Base-by-base conservation (phyloP, 2,113 vertebrate species). In the Scomber japonicus region DNA sequence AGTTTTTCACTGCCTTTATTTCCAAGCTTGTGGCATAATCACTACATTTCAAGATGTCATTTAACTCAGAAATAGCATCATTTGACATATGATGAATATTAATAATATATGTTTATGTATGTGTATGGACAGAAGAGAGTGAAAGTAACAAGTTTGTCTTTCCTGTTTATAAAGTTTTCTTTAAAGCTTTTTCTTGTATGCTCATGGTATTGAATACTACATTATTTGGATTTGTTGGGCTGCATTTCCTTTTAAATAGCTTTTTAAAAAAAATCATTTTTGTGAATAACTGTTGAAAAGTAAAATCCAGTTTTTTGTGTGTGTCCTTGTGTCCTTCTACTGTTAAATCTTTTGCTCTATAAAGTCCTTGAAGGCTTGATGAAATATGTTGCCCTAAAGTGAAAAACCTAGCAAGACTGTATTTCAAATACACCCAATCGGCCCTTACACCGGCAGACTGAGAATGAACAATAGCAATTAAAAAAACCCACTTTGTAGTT, bases 381-480 rank as follows among this genome's bases (percentile, higher is more conserved):
- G n/a, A 71, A 49, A 40, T 62, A 14, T 48, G 62, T 11, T 35
- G 3, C 16, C 15, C n/a, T 19, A 14, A 60, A 83, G 75, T 64
- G 24, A 54, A 82, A 78, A 73, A 49, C 56, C 40, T 24, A 44
- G 57, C 7, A 55, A 7, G 15, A 55, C 11, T 4, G 59, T 80
- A 80, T 78, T 88, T 83, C 76, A 89, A 61, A 69, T 35, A 62
- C 40, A 45, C 40, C 57, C 53, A 78, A 71, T 77, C 69, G 19
- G 46, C 45, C 46, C 50, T 65, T 17, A 44, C 30, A 72, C 44
- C 24, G 44, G 60, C 63, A 53, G 57, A 31, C 17, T 35, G 55
- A 77, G 5, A 55, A 64, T 61, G 75, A 88, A 89, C 73, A 78
- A 85, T 31, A 60, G 67, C 49, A 86, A 84, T 54, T 78, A 69